A percentile compares a stretch with the other conserved stretches of the same genome.
Evolutionary conservation across 2,888 invertebrate genomes (phyloP).

Genomic region (Cataglyphis rosenhaueri): DNA sequence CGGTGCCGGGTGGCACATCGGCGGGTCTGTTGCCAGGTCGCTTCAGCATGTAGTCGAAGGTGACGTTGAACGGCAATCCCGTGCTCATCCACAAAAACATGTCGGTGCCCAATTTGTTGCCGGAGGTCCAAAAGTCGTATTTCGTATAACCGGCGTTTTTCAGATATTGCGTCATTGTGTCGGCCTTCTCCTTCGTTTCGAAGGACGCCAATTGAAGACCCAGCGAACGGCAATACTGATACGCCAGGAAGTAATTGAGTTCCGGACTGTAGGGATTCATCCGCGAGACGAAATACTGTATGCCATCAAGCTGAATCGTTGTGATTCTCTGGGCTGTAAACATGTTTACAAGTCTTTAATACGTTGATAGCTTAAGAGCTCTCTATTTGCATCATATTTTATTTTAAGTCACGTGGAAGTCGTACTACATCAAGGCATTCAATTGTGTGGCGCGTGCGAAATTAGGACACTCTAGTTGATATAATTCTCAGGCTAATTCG

Average conservation of each 20-base stretch:
- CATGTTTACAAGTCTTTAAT: slow-evolving; percentile 1
- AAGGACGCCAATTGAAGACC: slow-evolving; percentile 94
- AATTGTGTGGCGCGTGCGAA: slow-evolving; percentile 27
- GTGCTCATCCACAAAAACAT: slow-evolving; percentile 97
- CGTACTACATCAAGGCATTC: not conserved
- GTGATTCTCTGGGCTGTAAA: slow-evolving; percentile 93
- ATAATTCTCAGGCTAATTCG: slow-evolving; percentile 16
- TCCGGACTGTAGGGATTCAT: slow-evolving; percentile 96
- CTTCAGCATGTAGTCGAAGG: slow-evolving; percentile 93
- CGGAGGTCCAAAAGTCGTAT: slow-evolving; percentile 96
- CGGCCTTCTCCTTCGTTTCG: slow-evolving; percentile 94
- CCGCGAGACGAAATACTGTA: slow-evolving; percentile 94
- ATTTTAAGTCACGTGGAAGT: not conserved
- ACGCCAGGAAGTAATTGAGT: slow-evolving; percentile 94
- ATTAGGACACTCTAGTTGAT: slow-evolving; percentile 29
- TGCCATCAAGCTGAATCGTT: slow-evolving; percentile 94
- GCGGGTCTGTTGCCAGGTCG: slow-evolving; percentile 86
- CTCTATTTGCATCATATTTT: not conserved
- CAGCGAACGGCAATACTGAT: slow-evolving; percentile 94
- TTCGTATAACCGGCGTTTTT: slow-evolving; percentile 94
- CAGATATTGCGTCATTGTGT: slow-evolving; percentile 93
- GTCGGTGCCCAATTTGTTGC: slow-evolving; percentile 94
- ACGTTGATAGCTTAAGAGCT: not conserved
- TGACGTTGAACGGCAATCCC: slow-evolving; percentile 94
- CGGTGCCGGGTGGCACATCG: slow-evolving; percentile 90